A percentile compares a stretch with the other conserved stretches of the same genome.
Conservation (phyloP, 2,113 vertebrate genomes). For the Varanus komodoensis region DNA sequence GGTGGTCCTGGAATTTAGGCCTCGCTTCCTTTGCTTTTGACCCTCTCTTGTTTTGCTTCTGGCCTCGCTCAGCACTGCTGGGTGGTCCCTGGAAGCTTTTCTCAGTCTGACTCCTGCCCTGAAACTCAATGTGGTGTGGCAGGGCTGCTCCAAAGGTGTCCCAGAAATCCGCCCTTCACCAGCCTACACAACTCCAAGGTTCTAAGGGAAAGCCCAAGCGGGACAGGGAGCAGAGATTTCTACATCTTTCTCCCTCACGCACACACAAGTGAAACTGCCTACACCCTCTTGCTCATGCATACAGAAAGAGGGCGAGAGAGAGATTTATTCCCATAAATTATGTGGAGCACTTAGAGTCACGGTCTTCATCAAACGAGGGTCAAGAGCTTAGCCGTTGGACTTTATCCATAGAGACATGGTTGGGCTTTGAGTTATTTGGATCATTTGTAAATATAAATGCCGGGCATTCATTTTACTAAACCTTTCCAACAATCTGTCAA, state of each 20-base stretch:
- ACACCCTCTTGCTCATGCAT: not conserved
- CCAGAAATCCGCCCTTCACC: not conserved
- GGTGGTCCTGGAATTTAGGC: too few relatives aligned
- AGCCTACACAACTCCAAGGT: not conserved
- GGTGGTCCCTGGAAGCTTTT: too few relatives aligned
- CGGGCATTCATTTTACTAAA: not conserved
- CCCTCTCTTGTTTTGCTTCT: too few relatives aligned
- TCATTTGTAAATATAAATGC: not conserved
- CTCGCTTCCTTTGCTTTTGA: too few relatives aligned
- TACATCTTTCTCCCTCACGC: not conserved
- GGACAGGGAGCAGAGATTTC: not conserved
- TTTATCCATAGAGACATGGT: not conserved
- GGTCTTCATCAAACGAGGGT: not conserved
- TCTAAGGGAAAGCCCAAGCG: not conserved
- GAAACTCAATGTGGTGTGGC: too few relatives aligned
- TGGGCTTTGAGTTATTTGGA: not conserved
- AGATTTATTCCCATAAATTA: not conserved
- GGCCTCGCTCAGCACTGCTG: too few relatives aligned
- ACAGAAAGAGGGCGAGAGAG: too few relatives aligned
- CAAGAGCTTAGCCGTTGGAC: not conserved
- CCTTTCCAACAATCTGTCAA: slow-evolving; percentile 10
- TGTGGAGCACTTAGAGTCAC: too few relatives aligned
- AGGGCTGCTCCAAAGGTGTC: not conserved
- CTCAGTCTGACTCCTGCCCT: too few relatives aligned
- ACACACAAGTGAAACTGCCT: not conserved